Conservation (phyloP, 2,888 invertebrate genomes). For the Drosophila buzzatii region DNA sequence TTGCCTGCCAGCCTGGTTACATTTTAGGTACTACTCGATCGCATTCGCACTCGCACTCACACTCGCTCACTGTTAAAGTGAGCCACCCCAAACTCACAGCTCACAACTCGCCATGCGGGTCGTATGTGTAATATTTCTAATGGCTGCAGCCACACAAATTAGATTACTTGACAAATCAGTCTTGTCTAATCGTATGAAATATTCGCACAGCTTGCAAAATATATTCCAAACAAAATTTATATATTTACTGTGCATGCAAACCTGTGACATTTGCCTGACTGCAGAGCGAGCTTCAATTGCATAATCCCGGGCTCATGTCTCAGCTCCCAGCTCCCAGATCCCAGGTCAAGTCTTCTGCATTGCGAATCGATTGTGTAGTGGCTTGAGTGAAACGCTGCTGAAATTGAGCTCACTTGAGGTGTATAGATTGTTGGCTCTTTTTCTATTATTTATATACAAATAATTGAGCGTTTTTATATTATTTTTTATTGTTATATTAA, state of each 20-base stretch:
- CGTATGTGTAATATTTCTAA: slow-evolving; percentile 61
- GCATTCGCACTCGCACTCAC: slow-evolving; percentile 11
- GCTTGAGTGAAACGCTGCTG: neutral
- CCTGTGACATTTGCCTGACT: slow-evolving; percentile 1
- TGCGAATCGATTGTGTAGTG: neutral
- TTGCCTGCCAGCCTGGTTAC: slow-evolving; percentile 59
- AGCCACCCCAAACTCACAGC: slow-evolving; percentile 26
- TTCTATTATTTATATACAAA: neutral
- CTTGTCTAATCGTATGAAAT: slow-evolving; percentile 16
- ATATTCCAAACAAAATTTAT: neutral
- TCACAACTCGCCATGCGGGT: slow-evolving; percentile 12
- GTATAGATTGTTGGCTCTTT: neutral
- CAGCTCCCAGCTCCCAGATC: neutral
- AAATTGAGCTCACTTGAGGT: neutral
- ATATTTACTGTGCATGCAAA: neutral
- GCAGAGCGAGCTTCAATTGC: neutral
- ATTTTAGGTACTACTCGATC: slow-evolving; percentile 54
- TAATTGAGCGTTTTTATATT: neutral
- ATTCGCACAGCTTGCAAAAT: slow-evolving; percentile 19
- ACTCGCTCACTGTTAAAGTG: slow-evolving; percentile 28
- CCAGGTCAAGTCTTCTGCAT: slow-evolving; percentile 3
- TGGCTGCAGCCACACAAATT: slow-evolving; percentile 44
- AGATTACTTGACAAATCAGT: slow-evolving; percentile 55
- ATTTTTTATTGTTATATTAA: no score
- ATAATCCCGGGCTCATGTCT: neutral